Base-by-base conservation (phyloP, 64 coral and sea anemone genomes). In the Montipora cactus region DNA sequence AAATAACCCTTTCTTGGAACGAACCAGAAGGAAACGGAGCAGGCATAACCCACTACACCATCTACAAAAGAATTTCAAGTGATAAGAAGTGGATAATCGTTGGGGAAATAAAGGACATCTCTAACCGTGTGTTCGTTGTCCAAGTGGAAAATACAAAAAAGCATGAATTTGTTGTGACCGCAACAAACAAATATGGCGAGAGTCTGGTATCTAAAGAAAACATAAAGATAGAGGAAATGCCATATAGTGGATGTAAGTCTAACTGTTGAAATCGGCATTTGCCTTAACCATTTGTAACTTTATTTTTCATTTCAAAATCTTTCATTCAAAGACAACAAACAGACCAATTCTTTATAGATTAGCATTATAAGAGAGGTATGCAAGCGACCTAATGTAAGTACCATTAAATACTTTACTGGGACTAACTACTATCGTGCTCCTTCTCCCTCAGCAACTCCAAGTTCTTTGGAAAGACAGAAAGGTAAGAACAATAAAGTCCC, bases 21-120 rank as follows among this genome's bases (percentile, higher is more conserved):
- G 74, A 76, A 76, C 74, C 74, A 76, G 74, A 76, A 8, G 28
- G 10, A 10, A 76, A 76, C 28, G 74, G 74, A 47, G 74, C 74
- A 47, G 13, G 2, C 6, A 46, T 76, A 8, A 45, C 44, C 14
- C 1, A 76, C 10, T 76, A 76, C 25, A 46, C 44, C 8, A 11
- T 76, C 8, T 76, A 76, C 28, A 22, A 76, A 76, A 44, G 74
- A 47, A 13, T 45, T 3, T 8, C 2, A 0, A 76, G 46, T 76
- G 74, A 45, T 10, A 37, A 76, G 2, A 7, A 76, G 25, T 44
- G 74, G 74, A 76, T 3, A 13, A 76, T 11, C 4, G 11, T 76
- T 76, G 74, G 2, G 46, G 12, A 28, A 8, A 45, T 76, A 45
- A 76, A 13, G 3, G 37, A 76, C 46, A 15, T 76, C 8, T 76